Base-by-base conservation (phyloP, 2,797 vertebrate genomes). In the Leptoclinus maculatus region DNA sequence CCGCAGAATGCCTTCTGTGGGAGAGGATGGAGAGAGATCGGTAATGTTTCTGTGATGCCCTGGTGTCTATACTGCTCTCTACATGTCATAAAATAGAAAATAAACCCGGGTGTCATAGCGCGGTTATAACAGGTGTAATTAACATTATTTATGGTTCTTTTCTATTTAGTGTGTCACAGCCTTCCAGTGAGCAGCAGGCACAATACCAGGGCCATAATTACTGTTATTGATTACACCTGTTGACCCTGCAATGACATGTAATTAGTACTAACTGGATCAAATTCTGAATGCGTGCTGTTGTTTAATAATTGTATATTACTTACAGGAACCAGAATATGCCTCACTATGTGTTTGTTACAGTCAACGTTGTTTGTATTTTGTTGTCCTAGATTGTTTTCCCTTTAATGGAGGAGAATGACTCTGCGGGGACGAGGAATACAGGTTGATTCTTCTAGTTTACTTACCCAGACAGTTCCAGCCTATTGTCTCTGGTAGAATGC, bases 341-440 rank as follows among this genome's bases (percentile, higher is more conserved):
- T 10, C 9, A 9, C 47, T 17, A 19, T 71, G 45, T 69, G 17
- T 17, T 32, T 63, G 45, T 67, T 47, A 45, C 41, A 53, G 8
- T 74, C 63, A 45, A 12, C 29, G 2, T 41, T 77, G 4, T 39
- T 7, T 68, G 16, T 73, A 6, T 81, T 79, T 75, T 79, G 49
- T 76, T 7, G 0, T 63, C 59, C 25, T 38, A 95, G 94, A 90
- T 94, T 47, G 41, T 74, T 79, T 93, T 93, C 59, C 75, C 83
- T 51, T 77, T 74, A n/a, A 27, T 88, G 87, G 91, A 95, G n/a
- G 92, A 93, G 29, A 68, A 66, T 23, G 87, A 92, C 64, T 78
- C 56, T 10, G 73, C 58, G 2, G 43, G 47, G 6, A 45, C 45
- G 1, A 51, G 36, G 17, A 53, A 78, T 41, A n/a, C 82, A 92